These are phyloP conservation scores for Catostomus latipinnis DNA, from an alignment of 2,797 vertebrate species.

Conservation along the genomic window DNA sequence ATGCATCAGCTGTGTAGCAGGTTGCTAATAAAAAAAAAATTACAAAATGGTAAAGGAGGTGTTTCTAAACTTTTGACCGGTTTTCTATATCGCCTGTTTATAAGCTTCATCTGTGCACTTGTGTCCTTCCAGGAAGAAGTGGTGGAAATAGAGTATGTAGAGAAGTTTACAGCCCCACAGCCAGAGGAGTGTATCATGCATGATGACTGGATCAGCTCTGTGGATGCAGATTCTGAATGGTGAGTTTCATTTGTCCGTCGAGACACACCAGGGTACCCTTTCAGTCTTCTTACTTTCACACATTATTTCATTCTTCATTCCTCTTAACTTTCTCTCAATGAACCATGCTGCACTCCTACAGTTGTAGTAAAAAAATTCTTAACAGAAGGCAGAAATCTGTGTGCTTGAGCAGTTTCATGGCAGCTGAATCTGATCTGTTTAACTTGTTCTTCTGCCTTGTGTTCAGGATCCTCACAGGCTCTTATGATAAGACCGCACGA, in stretches of 20 bases:
- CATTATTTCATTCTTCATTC: too few species aligned
- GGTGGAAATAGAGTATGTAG: conserved; percentile 94
- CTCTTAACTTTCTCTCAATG: too few species aligned
- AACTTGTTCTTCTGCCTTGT: neutral
- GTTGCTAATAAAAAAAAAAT: too few species aligned
- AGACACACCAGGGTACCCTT: too few species aligned
- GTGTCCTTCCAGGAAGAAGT: conserved; percentile 89
- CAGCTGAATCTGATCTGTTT: neutral
- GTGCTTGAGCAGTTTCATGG: neutral
- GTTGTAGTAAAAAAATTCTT: too few species aligned
- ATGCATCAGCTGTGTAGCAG: too few species aligned
- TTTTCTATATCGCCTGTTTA: neutral
- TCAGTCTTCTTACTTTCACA: too few species aligned
- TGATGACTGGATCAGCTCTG: conserved; percentile 96
- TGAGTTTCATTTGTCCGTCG: conserved; percentile 52
- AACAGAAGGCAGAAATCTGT: too few species aligned
- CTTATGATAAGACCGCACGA: conserved; percentile 92
- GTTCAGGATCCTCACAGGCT: conserved; percentile 94
- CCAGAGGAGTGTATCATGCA: conserved; percentile 96
- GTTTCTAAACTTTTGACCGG: too few species aligned
- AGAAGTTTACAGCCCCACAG: conserved; percentile 91
- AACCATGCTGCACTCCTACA: too few species aligned
- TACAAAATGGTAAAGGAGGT: too few species aligned
- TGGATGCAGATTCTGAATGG: conserved; percentile 91
- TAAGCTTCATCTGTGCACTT: neutral